These are phyloP conservation scores for Thermophis baileyi DNA, from an alignment of 2,113 vertebrate species.

Conservation along the genomic window DNA sequence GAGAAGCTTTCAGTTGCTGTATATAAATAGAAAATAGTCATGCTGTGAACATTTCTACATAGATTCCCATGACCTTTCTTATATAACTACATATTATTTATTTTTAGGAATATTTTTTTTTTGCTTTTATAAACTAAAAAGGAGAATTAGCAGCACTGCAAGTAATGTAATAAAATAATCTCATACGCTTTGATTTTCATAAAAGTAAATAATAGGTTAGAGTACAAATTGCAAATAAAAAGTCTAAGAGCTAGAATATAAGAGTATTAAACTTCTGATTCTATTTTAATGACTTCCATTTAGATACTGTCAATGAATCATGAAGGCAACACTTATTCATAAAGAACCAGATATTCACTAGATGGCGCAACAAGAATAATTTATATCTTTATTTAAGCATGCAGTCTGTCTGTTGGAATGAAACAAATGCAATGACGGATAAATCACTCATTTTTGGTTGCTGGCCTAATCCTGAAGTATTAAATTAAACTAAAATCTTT, in stretches of 20 bases:
- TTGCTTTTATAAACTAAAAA: background rate
- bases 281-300: background rate
- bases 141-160: background rate
- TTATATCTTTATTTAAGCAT: constrained; percentile 43
- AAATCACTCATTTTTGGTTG: background rate
- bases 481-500: constrained; percentile 24
- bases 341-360: constrained; percentile 50
- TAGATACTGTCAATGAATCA: background rate
- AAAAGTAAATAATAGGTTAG: background rate
- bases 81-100: background rate
- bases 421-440: constrained; percentile 33
- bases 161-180: background rate
- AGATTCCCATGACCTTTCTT: background rate
- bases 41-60: background rate
- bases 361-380: constrained; percentile 68
- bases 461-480: constrained; percentile 28
- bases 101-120: background rate
- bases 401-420: constrained; percentile 47
- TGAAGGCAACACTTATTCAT: background rate
- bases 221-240: background rate
- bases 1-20: background rate
- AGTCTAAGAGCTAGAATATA: background rate
- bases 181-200: background rate
- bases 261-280: background rate
- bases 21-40: background rate